A percentile compares a stretch with the other conserved stretches of the same genome.
These are phyloP conservation scores for Todiramphus chloris DNA, from an alignment of 2,113 vertebrate species.

Conservation along the genomic window DNA sequence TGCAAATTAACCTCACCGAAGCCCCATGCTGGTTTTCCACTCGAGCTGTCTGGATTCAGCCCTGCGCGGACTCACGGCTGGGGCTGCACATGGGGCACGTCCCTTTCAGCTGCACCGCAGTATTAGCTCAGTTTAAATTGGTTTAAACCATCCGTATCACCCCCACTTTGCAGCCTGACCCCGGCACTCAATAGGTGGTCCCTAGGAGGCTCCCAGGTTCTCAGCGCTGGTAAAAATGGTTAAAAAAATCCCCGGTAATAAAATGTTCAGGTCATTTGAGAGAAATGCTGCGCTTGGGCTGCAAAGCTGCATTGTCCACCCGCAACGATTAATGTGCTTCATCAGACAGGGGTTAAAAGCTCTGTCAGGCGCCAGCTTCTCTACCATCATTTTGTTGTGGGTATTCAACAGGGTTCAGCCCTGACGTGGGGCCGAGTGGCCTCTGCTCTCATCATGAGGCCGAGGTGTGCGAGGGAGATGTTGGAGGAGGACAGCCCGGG, in stretches of 20 bases:
- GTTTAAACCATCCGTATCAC: neutral
- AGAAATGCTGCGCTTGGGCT: neutral
- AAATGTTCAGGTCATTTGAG: constrained; percentile 29
- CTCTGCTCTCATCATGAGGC: neutral
- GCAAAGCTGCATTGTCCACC: neutral
- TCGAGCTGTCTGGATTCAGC: neutral
- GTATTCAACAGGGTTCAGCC: neutral
- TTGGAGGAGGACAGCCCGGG: neutral
- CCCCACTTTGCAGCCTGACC: constrained; percentile 24
- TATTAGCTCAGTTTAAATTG: constrained; percentile 57
- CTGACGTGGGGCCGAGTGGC: neutral
- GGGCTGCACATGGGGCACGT: neutral
- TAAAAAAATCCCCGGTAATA: constrained; percentile 43
- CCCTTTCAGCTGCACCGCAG: rapidly evolving
- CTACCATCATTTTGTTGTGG: neutral
- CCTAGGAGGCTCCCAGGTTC: constrained; percentile 30
- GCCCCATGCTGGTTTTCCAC: neutral
- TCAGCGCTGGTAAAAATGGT: neutral
- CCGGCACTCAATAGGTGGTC: constrained; percentile 23
- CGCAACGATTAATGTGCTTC: neutral
- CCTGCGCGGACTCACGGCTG: rapidly evolving
- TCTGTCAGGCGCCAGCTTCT: neutral
- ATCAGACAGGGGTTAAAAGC: constrained; percentile 33
- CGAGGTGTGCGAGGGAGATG: neutral
- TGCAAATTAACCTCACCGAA: neutral